phyloP scores from a whole-genome alignment of 2,113 vertebrate genomes.

The Donacobius atricapilla region DNA sequence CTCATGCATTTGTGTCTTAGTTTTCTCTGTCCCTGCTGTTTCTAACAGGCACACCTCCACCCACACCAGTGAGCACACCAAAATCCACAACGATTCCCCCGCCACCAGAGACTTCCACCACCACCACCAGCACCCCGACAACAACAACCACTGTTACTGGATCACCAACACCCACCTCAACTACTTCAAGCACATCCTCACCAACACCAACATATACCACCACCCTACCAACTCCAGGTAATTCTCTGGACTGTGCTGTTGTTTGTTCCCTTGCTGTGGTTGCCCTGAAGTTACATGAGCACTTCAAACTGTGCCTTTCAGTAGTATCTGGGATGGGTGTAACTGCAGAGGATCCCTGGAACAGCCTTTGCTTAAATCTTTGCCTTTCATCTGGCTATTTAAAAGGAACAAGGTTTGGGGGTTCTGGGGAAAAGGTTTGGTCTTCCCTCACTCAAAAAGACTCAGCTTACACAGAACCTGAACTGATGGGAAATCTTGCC shows the following conservation, averaged over 20 bases:
- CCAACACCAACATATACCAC: not conserved
- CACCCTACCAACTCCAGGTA: not conserved
- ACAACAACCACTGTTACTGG: not conserved
- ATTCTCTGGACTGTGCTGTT: not conserved
- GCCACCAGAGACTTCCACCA: accelerated
- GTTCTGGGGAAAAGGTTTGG: not conserved
- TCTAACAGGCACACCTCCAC: not conserved
- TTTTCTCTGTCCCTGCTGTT: not conserved
- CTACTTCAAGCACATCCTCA: not conserved
- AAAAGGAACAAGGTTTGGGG: not conserved
- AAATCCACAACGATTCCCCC: not conserved
- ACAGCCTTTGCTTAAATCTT: not conserved
- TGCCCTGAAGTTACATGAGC: not conserved
- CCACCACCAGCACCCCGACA: not conserved
- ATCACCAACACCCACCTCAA: no score
- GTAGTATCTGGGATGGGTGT: accelerated
- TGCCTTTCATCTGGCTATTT: not conserved
- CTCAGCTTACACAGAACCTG: not conserved
- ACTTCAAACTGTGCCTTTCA: not conserved
- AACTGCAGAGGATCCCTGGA: not conserved
- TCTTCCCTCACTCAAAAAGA: not conserved
- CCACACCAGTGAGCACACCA: not conserved
- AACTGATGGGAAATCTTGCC: not conserved
- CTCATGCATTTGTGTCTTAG: not conserved
- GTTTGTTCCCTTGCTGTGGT: not conserved